phyloP scores from a whole-genome alignment of 2,797 vertebrate genomes.

The Myiothlypis coronata region DNA sequence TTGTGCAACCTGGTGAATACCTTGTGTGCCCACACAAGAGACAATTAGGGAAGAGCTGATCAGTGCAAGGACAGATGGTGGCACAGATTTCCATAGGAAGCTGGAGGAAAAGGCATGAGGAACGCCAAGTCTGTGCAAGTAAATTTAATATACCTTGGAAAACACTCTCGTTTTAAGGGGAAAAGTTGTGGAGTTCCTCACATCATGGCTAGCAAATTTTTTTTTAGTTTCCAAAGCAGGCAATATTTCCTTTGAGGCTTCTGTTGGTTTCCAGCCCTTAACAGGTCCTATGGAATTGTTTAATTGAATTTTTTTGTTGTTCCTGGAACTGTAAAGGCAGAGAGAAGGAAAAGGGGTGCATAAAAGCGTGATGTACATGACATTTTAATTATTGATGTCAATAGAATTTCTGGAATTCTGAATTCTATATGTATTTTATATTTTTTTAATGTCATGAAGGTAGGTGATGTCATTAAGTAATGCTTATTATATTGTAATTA shows the following conservation, averaged over 20 bases:
- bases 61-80: not conserved
- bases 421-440: not conserved
- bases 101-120: not conserved
- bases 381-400: not conserved
- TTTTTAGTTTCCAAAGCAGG: not conserved
- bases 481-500: not conserved
- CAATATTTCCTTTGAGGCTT: not conserved
- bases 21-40: not conserved
- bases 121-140: not conserved
- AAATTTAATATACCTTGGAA: not conserved
- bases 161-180: not conserved
- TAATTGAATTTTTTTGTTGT: not conserved
- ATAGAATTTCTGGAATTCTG: not conserved
- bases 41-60: not conserved
- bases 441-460: not conserved
- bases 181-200: not conserved
- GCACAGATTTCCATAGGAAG: not conserved
- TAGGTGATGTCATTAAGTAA: not conserved
- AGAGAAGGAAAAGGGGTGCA: not conserved
- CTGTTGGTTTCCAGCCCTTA: not conserved
- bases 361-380: rapidly evolving
- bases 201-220: not conserved
- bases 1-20: not conserved
- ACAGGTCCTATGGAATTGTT: not conserved
- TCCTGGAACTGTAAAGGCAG: not conserved